Percentiles rank a stretch among this genome's conserved stretches.
Conservation (phyloP, 2,888 invertebrate genomes). For the Lottia gigantea region DNA sequence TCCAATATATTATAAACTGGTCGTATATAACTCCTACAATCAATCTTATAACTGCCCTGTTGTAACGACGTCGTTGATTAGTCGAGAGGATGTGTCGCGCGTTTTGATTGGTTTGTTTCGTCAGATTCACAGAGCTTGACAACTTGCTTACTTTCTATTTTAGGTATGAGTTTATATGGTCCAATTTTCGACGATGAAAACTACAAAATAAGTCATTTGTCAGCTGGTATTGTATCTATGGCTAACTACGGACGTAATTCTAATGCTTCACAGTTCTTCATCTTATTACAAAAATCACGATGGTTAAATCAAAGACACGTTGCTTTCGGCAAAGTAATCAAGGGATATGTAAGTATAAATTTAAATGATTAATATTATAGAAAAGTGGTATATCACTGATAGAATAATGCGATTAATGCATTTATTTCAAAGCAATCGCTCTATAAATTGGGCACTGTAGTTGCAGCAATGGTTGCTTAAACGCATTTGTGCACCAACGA, state of each 20-base stretch:
- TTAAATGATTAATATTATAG: too few species aligned
- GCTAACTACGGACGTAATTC: slow-evolving; percentile 64
- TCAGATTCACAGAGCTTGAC: background rate
- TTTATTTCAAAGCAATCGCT: too few species aligned
- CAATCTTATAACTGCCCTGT: background rate
- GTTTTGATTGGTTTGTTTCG: background rate
- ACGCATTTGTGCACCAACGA: too few species aligned
- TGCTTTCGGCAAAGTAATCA: slow-evolving; percentile 63
- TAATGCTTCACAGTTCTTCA: slow-evolving; percentile 65
- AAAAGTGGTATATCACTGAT: too few species aligned
- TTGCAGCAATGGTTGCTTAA: too few species aligned
- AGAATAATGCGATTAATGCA: too few species aligned
- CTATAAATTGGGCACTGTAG: too few species aligned
- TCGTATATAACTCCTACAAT: too few species aligned
- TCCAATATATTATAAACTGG: too few species aligned
- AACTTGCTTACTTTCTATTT: background rate
- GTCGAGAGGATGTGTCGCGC: background rate
- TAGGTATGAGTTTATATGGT: slow-evolving; percentile 63
- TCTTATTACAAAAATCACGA: slow-evolving; percentile 57
- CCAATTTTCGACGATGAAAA: slow-evolving; percentile 59
- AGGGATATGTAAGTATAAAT: slow-evolving; percentile 53
- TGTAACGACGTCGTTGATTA: background rate
- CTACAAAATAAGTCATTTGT: slow-evolving; percentile 56
- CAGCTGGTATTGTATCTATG: slow-evolving; percentile 63
- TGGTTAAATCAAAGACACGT: slow-evolving; percentile 65